A percentile compares a stretch with the other conserved stretches of the same genome.
Conservation (phyloP, 2,888 invertebrate genomes). For the Scaeva pyrastri region DNA sequence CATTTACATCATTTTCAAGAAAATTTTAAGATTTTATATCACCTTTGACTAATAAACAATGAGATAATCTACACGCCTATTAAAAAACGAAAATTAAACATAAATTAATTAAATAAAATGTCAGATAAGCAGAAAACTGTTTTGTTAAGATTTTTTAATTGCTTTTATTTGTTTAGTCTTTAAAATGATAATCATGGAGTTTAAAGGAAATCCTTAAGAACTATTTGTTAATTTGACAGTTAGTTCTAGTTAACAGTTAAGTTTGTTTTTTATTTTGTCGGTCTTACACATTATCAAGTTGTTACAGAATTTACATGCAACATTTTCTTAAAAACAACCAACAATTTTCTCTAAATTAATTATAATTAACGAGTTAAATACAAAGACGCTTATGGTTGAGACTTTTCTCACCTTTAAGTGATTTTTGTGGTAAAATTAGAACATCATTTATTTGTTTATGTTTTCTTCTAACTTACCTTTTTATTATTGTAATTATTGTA, state of each 20-base stretch:
- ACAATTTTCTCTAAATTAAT: neutral
- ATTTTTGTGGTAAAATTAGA: conserved; percentile 11
- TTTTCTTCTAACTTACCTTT: neutral
- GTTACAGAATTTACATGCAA: neutral
- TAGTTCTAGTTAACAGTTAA: neutral
- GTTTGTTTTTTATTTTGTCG: neutral
- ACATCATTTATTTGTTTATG: neutral
- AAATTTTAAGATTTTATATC: too few relatives aligned
- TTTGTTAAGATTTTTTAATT: too few relatives aligned
- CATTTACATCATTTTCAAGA: too few relatives aligned
- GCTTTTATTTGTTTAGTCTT: too few relatives aligned
- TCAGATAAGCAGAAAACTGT: too few relatives aligned
- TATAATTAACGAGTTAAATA: neutral
- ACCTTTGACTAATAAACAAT: too few relatives aligned
- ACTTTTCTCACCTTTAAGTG: conserved; percentile 8
- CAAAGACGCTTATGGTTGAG: neutral
- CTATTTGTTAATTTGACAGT: neutral
- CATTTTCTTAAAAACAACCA: neutral
- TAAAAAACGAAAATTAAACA: too few relatives aligned
- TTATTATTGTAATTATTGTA: neutral
- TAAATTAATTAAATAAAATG: too few relatives aligned
- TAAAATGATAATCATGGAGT: too few relatives aligned
- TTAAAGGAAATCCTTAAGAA: too few relatives aligned
- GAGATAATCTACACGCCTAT: too few relatives aligned
- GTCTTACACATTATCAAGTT: neutral